Conservation (phyloP, 2,797 vertebrate genomes). For the Pitangus sulphuratus region DNA sequence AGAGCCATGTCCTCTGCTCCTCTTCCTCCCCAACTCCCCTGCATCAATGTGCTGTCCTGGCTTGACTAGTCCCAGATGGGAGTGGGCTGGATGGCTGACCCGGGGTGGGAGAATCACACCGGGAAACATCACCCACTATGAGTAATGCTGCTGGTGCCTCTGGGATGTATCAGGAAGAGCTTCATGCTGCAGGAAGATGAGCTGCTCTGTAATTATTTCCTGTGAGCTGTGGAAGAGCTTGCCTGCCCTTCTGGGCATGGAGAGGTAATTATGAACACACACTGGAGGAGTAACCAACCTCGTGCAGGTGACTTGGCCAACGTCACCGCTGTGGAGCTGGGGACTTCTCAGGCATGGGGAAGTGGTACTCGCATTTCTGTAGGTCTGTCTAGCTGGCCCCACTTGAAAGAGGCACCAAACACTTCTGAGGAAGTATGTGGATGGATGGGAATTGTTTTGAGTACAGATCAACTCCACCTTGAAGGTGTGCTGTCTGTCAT, state of each 20-base stretch:
- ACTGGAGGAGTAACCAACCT: neutral
- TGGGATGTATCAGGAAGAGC: neutral
- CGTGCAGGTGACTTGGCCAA: neutral
- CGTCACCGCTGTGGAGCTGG: neutral
- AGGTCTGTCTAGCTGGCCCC: neutral
- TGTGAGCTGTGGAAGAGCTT: neutral
- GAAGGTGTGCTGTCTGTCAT: neutral
- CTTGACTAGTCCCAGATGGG: neutral
- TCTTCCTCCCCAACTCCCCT: neutral
- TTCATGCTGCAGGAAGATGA: neutral
- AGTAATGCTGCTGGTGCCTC: neutral
- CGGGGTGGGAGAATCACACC: neutral
- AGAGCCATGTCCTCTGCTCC: neutral
- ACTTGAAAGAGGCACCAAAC: neutral
- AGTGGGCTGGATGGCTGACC: neutral
- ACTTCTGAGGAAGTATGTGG: neutral
- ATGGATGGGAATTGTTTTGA: neutral
- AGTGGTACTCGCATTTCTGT: neutral
- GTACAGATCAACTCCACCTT: neutral
- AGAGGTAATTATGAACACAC: neutral
- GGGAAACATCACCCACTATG: neutral
- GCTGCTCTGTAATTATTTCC: slow-evolving; percentile 39
- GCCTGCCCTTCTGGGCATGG: neutral
- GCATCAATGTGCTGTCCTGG: accelerated
- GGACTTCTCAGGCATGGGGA: neutral